Base-by-base conservation (phyloP, 37 sponge, comb jelly and placozoan genomes). In the Diacarnus erythraeanus region DNA sequence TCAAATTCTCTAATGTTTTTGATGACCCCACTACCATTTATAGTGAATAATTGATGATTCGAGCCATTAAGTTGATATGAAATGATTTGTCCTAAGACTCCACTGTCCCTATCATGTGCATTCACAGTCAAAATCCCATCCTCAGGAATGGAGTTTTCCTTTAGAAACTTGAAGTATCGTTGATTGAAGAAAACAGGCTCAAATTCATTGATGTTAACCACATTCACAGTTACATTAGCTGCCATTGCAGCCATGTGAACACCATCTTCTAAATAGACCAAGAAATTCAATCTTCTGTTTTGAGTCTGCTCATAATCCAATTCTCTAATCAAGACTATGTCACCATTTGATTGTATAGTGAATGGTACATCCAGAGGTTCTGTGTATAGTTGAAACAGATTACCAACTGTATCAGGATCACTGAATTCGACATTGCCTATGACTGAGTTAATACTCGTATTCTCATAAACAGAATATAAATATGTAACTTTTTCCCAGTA, bases 151-250 rank as follows among this genome's bases (percentile, higher is more conserved):
- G 41, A 5, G 38, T 83, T 83, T 51, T 89, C 89, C 21, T 27
- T 2, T 6, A 89, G 79, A 65, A 38, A 42, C 0, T n/a, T 75
- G 23, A 64, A 64, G 40, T 67, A 44, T 35, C 38, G 56, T 31
- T 77, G 78, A 20, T 72, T 64, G 2, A 59, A 21, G 35, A 76
- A 59, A 21, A 26, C 64, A 23, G 89, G 89, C 23, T 64, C 60
- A 63, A 59, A 74, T 42, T 89, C 89, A 30, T 89, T 89, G 34
- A 83, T 79, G 74, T 89, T 89, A 37, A 83, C 15, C 57, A 89
- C 34, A 65, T 77, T 57, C 6, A 89, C 34, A 3, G 61, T 64
- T 6, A 89, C 64, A 38, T 57, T 67, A 2, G 89, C 89, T 34
- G 31, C 36, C 9, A 47, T 20, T 2, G 40, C n/a, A 26, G 80